Base-by-base conservation (phyloP, 2,888 invertebrate genomes). In the Megalurothrips usitatus region DNA sequence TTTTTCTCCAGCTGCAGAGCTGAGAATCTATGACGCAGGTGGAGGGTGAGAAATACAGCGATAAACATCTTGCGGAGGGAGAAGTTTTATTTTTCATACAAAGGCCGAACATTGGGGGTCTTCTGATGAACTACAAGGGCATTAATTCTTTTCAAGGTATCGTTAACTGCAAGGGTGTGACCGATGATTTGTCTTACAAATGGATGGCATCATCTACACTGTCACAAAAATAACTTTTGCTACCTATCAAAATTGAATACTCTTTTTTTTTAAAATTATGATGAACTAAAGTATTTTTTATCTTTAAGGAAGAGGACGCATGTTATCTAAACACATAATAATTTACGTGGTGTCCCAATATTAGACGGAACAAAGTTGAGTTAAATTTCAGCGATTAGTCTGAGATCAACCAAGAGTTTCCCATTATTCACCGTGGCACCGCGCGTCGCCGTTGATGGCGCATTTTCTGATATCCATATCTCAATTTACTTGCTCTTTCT, bases 151-250 rank as follows among this genome's bases (percentile, higher is more conserved):
- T 58, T 58, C 58, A 58, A 58, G 58, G 58, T 19, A 17, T 58
- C 58, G n/a, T 58, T 58, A 58, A 43, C 34, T 43, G 58, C 58
- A 58, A 14, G 58, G n/a, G n/a, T 19, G 58, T 58, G 58, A 17
- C 58, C 6, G 58, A 58, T 58, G 6, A n/a, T 58, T 58, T 58
- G 12, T 52, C n/a, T 58, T 17, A 58, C n/a, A n/a, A 17, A 58
- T 58, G 58, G 17, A 58, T 58, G 58, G 17, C n/a, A 19, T 58
- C 11, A 58, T 26, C 68, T 75, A 26, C 26, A 10, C 58, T 58
- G 26, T 75, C 68, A 75, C 68, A 75, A 75, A 75, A 75, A 75
- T 75, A 75, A 75, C 68, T 75, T 26, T 75, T 8, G 68, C 68
- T 75, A 75, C 26, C 23, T 75, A 75, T 75, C 26, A 75, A 75